Evolutionary conservation across 2,888 invertebrate species (phyloP), one percentile per base, ranked within the genome.

Genomic region (Meliscaeva auricollis): DNA sequence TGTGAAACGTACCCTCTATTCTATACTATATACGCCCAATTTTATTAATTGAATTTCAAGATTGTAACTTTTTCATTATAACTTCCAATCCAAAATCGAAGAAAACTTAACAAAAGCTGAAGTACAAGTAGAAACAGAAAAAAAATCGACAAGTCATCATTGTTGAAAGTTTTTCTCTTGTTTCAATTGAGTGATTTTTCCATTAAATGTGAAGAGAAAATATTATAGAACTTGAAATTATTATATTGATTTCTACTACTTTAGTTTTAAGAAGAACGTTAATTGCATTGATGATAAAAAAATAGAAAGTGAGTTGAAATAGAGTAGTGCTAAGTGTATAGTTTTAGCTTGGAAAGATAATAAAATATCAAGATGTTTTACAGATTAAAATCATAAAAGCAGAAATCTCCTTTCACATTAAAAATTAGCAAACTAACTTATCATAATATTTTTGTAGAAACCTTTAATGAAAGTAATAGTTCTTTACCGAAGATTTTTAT

Each of bases 1-100:
- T 44, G 15, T 5, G 41, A 38, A 46, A 58, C n/a, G 38, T 7
- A 17, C 41, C 44, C 22, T 9, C 38, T 26, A 26, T 26, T 3
- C 26, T 26, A 4, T 26, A 26, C 3, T 4, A 26, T 26, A 26
- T 26, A 38, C 11, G 13, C 11, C 9, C 9, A 38, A 11, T 38
- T 9, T 38, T 38, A 26, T 54, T 26, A 73, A 78, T 69, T 83
- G 7, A 64, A 64, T 69, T 70, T 62, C 41, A 50, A 56, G 60
- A 82, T 77, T 64, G 66, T 30, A 82, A 78, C 20, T 78, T 68
- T 83, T 48, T 69, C 30, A 56, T 73, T 60, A 56, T 74, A 75
- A 64, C 32, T 64, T 54, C n/a, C 50, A 62, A 48, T 41, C 1
- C 1, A 4, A 64, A 35, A 66, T 35, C n/a, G 20, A 20, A 26